Conservation (phyloP, 2,797 vertebrate species). For the Amblyopsis hoosieri region DNA sequence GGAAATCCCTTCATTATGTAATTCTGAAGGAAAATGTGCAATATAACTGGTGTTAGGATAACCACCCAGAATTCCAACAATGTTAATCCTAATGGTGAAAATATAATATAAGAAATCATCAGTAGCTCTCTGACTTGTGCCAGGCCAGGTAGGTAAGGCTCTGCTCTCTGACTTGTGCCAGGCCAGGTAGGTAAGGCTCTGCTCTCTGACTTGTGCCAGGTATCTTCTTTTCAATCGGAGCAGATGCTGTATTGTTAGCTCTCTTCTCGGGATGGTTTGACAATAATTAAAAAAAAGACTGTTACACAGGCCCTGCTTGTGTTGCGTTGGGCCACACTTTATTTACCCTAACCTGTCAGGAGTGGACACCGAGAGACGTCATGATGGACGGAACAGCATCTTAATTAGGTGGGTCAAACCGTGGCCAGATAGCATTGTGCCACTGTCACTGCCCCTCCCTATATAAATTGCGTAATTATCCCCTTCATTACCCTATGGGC, state of each 20-base stretch:
- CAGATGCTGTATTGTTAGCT: background rate
- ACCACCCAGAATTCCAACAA: too few species aligned
- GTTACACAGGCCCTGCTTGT: background rate
- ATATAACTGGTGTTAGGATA: too few species aligned
- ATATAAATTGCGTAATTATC: slow-evolving; percentile 78
- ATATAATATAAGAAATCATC: too few species aligned
- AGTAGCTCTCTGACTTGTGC: too few species aligned
- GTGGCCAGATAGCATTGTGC: slow-evolving; percentile 58
- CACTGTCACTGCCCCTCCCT: slow-evolving; percentile 73
- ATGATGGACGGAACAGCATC: slow-evolving; percentile 53
- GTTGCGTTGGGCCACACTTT: slow-evolving; percentile 46
- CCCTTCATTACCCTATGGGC: slow-evolving; percentile 74
- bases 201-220: too few species aligned
- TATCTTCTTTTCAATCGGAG: too few species aligned
- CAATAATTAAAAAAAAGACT: background rate
- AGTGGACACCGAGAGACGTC: slow-evolving; percentile 37
- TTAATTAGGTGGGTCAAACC: slow-evolving; percentile 60
- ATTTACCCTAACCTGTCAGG: slow-evolving; percentile 45
- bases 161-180: too few species aligned
- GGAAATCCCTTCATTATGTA: too few species aligned
- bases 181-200: too few species aligned
- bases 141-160: too few species aligned
- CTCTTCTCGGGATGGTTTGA: background rate
- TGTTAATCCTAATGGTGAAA: too few species aligned
- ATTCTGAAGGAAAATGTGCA: too few species aligned